Percentiles rank a stretch among this genome's conserved stretches.
Evolutionary conservation across 1,140 invertebrate genomes (phyloP).

Genomic region (Heliothis virescens): DNA sequence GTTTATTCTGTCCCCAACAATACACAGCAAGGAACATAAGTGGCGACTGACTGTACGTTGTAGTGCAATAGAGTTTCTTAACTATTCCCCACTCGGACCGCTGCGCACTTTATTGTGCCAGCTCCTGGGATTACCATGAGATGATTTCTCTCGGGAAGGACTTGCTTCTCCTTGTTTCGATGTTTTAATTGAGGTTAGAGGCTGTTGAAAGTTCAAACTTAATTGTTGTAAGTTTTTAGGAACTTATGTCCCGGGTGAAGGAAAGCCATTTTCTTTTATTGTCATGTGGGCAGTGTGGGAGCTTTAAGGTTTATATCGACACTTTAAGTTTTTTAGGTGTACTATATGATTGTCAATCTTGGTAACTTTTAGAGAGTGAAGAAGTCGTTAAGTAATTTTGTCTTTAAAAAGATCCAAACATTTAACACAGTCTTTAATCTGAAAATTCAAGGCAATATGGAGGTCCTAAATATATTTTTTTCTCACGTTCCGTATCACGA

Average conservation of each 20-base stretch:
- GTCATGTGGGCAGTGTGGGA: too few species aligned
- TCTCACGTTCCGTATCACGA: not conserved
- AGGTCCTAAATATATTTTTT: too few species aligned
- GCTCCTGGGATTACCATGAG: not conserved
- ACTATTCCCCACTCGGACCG: conserved; percentile 29
- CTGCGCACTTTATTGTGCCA: conserved; percentile 33
- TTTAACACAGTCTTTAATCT: too few species aligned
- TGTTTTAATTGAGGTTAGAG: conserved; percentile 14
- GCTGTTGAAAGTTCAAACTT: not conserved
- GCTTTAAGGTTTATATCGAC: too few species aligned
- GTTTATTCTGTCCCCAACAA: conserved; percentile 11
- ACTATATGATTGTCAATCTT: too few species aligned
- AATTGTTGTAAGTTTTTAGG: not conserved
- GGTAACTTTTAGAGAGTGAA: too few species aligned
- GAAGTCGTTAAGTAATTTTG: too few species aligned
- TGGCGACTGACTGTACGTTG: conserved; percentile 27
- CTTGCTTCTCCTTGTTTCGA: not conserved
- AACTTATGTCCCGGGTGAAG: not conserved
- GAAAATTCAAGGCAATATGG: too few species aligned
- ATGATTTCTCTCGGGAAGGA: conserved; percentile 27
- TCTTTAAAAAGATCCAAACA: too few species aligned
- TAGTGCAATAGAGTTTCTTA: conserved; percentile 41
- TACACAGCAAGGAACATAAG: conserved; percentile 32
- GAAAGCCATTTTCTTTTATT: too few species aligned
- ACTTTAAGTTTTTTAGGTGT: too few species aligned